Evolutionary conservation across 92 coral and sea anemone species (phyloP).

Genomic region (Paragorgia papillata): DNA sequence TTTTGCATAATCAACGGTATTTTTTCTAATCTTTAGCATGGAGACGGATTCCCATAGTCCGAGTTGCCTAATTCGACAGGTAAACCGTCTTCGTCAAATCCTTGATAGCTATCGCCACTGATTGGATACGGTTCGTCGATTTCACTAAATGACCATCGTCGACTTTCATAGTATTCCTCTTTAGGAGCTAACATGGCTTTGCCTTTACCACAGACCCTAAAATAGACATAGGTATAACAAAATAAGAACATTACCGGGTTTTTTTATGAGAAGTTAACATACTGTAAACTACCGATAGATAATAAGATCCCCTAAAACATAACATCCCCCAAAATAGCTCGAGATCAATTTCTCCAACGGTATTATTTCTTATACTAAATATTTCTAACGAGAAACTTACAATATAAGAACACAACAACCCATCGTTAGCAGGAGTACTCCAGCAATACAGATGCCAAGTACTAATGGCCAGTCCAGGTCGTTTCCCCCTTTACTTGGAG

Average conservation of each 20-base stretch:
- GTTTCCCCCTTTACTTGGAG: neutral
- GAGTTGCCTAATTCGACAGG: constrained; percentile 34
- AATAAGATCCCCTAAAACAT: no score
- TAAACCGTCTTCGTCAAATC: constrained; percentile 42
- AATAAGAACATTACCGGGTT: neutral
- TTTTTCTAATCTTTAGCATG: no score
- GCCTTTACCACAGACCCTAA: constrained; percentile 19
- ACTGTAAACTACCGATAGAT: no score
- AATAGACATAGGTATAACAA: neutral
- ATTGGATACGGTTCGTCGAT: neutral
- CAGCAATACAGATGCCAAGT: constrained; percentile 28
- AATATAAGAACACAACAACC: constrained; percentile 21
- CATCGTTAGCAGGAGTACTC: constrained; percentile 24
- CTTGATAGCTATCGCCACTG: constrained; percentile 35
- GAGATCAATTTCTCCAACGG: no score
- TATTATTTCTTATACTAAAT: neutral
- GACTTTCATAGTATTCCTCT: constrained; percentile 16
- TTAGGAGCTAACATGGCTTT: neutral
- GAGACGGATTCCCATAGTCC: no score
- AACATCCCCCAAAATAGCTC: no score
- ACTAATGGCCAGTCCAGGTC: constrained; percentile 36
- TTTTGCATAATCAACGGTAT: no score
- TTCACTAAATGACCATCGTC: constrained; percentile 31
- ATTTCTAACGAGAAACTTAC: constrained; percentile 4
- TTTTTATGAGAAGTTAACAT: neutral